Evolutionary conservation across 2,888 invertebrate genomes (phyloP).

Genomic region (Caenorhabditis sp.): DNA sequence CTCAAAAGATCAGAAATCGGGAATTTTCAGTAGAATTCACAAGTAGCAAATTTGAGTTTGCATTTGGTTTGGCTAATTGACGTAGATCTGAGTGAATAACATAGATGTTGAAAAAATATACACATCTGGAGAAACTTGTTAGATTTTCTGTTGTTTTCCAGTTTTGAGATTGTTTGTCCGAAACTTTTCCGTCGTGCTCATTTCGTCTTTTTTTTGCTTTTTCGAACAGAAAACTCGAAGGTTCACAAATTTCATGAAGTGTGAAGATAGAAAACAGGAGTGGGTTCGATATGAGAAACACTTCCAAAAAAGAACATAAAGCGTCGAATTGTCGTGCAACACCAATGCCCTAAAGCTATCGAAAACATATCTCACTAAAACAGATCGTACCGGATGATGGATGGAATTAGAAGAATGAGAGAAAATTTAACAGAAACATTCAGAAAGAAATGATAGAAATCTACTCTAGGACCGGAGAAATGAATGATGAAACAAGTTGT

Average conservation of each 20-base stretch:
- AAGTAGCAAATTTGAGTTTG: no score
- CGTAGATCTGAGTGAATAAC: no score
- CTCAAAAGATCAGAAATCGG: no score
- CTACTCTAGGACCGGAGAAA: slow-evolving; percentile 57
- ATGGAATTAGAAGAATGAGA: slow-evolving; percentile 36
- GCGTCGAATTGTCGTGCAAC: slow-evolving; percentile 44
- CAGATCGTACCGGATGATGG: slow-evolving; percentile 52
- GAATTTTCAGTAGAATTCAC: no score
- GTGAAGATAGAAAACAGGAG: slow-evolving; percentile 22
- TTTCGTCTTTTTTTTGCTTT: no score
- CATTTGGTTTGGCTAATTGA: no score
- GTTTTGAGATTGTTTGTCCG: no score
- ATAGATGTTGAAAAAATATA: no score
- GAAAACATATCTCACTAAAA: slow-evolving; percentile 46
- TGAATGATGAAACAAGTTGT: slow-evolving; percentile 48
- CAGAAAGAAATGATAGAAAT: slow-evolving; percentile 51
- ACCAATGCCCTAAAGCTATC: slow-evolving; percentile 62
- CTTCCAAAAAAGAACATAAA: slow-evolving; percentile 49
- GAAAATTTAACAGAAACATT: neutral
- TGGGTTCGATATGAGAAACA: slow-evolving; percentile 59
- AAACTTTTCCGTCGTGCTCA: no score
- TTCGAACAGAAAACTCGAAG: no score
- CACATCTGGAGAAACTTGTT: no score
- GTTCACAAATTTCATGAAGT: slow-evolving; percentile 21
- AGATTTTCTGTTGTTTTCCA: no score